Evolutionary conservation across 2,797 vertebrate species (phyloP).

Genomic region (Anabas testudineus): DNA sequence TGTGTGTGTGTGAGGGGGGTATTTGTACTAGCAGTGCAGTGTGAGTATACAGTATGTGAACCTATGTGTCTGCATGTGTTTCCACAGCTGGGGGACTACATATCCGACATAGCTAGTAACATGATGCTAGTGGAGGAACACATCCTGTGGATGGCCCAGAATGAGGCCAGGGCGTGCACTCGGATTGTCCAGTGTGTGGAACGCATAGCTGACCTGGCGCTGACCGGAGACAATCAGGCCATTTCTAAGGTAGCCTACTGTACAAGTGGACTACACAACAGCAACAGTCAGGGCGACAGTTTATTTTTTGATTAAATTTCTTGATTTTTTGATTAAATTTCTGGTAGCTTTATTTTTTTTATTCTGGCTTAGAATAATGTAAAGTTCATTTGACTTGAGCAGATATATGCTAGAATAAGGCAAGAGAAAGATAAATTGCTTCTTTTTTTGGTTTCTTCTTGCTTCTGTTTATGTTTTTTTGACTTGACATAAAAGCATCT

Average conservation of each 20-base stretch:
- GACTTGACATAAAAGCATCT: conserved; percentile 48
- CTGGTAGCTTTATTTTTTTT: conserved; percentile 38
- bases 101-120: conserved; percentile 91
- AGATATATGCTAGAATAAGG: conserved; percentile 51
- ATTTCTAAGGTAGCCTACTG: conserved; percentile 94
- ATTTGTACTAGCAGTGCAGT: not conserved
- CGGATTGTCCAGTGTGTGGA: conserved; percentile 92
- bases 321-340: conserved; percentile 51
- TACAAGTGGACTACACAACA: not conserved
- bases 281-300: conserved; percentile 33
- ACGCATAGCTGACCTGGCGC: conserved; percentile 84
- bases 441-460: conserved; percentile 59
- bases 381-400: conserved; percentile 59
- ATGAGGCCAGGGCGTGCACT: conserved; percentile 90
- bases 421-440: conserved; percentile 58
- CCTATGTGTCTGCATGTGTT: conserved; percentile 31
- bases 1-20: not conserved
- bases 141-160: conserved; percentile 93
- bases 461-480: conserved; percentile 35
- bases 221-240: conserved; percentile 82
- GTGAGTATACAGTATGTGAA: not conserved
- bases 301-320: conserved; percentile 51
- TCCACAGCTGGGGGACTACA: conserved; percentile 85
- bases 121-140: conserved; percentile 93
- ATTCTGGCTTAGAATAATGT: conserved; percentile 51